Evolutionary conservation across 2,113 vertebrate species (phyloP), one percentile per base, ranked within the genome.

Genomic region (Brachypodius melanocephalos): DNA sequence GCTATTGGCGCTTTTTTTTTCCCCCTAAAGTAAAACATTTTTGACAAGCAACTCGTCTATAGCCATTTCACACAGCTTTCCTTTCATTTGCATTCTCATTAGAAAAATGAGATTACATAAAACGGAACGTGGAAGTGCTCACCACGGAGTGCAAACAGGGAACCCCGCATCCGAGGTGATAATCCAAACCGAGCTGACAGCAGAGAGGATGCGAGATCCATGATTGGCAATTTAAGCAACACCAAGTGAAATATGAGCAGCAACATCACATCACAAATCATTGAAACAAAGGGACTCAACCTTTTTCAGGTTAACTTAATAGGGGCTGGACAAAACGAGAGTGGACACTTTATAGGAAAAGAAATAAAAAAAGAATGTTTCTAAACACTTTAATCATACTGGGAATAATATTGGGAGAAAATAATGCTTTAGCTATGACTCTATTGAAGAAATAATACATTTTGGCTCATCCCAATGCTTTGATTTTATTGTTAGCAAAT

Each of bases 61-160:
- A 97, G 97, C 97, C 83, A 94, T 98, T 98, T 98, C 98, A 97
- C 98, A 98, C 97, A 97, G 98, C 97, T 98, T 98, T 97, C 95
- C 98, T 98, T 98, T 98, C 98, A 98, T 98, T 99, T 98, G 96
- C 97, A 97, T 99, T 97, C 98, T 99, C 98, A 98, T 99, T 99
- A 98, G 97, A 96, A 97, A 98, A 98, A 98, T 96, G 97, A 88
- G 91, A 98, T 98, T 98, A 97, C 96, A 89, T 97, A 97, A 98
- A 98, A 96, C 91, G 80, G 96, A 97, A 98, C 36, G 62, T 96
- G 97, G 94, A 96, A 97, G 96, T 92, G 95, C 96, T 96, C 94
- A 71, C 85, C 96, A 95, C 78, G 46, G 77, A 63, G 90, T 69
- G 84, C 42, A 95, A 96, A 85, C 34, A 43, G 92, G 87, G 96